phyloP scores from a whole-genome alignment of 2,797 vertebrate genomes.

The Myripristis jacobus region DNA sequence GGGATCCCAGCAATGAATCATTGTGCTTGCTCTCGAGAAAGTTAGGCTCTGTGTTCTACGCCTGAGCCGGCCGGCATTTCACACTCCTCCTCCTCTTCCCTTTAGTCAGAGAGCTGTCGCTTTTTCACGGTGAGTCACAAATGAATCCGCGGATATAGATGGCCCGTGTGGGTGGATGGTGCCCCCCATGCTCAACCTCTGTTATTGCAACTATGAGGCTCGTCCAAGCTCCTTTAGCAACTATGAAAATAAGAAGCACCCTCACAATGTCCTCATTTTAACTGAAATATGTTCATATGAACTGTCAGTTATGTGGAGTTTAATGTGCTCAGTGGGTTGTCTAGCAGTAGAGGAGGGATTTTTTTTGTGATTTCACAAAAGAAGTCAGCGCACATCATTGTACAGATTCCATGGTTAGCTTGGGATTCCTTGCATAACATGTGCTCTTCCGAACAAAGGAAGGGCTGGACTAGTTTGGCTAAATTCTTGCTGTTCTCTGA shows the following conservation, averaged over 20 bases:
- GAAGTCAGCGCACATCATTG: conserved; percentile 21
- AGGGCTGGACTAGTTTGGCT: background rate
- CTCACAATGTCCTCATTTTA: conserved; percentile 45
- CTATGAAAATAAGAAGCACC: conserved; percentile 27
- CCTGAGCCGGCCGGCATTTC: conserved; percentile 56
- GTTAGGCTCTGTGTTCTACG: conserved; percentile 52
- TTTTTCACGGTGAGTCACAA: conserved; percentile 75
- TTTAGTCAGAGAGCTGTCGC: conserved; percentile 67
- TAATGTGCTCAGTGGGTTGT: conserved; percentile 2
- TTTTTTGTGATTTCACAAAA: conserved; percentile 22
- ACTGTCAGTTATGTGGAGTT: conserved; percentile 35
- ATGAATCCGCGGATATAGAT: conserved; percentile 68
- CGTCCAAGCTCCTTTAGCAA: conserved; percentile 41
- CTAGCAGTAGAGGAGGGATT: conserved; percentile 24
- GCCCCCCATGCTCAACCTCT: conserved; percentile 74
- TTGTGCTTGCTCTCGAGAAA: conserved; percentile 49
- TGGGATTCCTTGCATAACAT: conserved; percentile 7
- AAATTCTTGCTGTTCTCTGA: background rate
- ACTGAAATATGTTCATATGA: conserved; percentile 39
- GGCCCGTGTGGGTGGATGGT: conserved; percentile 74
- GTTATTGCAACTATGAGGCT: conserved; percentile 67
- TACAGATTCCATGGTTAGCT: conserved; percentile 11
- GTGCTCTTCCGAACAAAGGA: conserved; percentile 3
- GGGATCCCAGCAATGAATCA: conserved; percentile 79
- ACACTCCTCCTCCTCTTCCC: conserved; percentile 70